Conservation (phyloP, 2,113 vertebrate genomes). For the Cinclus mexicanus region DNA sequence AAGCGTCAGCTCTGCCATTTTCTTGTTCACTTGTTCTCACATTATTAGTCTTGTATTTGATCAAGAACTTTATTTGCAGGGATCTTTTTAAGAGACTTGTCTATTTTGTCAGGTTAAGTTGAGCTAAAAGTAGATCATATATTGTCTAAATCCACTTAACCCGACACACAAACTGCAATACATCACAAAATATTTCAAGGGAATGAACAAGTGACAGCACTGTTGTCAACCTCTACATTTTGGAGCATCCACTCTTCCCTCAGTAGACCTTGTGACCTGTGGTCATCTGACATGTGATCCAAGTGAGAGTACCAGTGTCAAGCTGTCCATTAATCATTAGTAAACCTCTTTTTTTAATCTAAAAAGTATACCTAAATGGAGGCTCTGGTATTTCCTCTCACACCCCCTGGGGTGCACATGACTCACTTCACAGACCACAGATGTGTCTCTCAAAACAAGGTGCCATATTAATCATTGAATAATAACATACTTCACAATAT, state of each 20-base stretch:
- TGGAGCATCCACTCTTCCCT: not conserved
- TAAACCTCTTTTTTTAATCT: not conserved
- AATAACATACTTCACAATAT: not conserved
- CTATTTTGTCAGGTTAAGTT: not conserved
- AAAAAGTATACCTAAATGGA: not conserved
- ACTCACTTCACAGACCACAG: not conserved
- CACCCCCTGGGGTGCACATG: accelerated
- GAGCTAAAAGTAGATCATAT: not conserved
- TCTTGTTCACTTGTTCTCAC: not conserved
- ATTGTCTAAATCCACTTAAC: not conserved
- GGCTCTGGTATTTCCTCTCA: not conserved
- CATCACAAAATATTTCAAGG: not conserved
- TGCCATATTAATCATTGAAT: no score
- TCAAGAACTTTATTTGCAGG: not conserved
- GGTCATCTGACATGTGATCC: not conserved
- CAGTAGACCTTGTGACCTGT: not conserved
- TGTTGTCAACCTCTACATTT: not conserved
- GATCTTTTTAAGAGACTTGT: not conserved
- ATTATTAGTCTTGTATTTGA: not conserved
- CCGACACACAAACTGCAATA: not conserved
- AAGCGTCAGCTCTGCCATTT: not conserved
- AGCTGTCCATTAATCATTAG: not conserved
- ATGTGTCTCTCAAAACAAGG: not conserved
- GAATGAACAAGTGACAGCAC: not conserved
- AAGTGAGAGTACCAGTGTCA: not conserved